Evolutionary conservation across 2,888 invertebrate species (phyloP), one percentile per base, ranked within the genome.

Genomic region (Lepidonotus clava): DNA sequence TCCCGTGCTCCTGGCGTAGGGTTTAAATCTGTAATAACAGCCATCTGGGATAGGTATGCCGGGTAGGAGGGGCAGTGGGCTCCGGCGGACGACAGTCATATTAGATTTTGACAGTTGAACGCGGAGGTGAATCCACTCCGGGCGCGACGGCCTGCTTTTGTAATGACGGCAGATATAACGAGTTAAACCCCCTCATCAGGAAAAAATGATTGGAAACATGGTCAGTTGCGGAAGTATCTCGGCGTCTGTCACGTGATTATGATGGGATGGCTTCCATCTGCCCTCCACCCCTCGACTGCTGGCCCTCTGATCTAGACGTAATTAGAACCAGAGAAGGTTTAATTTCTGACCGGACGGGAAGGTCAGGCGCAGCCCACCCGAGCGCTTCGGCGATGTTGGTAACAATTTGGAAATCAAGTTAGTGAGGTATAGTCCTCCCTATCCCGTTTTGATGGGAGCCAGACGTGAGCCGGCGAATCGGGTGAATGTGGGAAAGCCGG

Each of bases 151-250:
- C 24, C 51, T 32, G 46, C 41, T 8, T 41, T 46, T 80, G 46
- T 80, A 80, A 51, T 80, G 80, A 80, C 28, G 32, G 32, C 21
- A 46, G 80, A 80, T 80, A 80, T 80, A 80, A 80, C 41, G 11
- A 46, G 80, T 41, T 80, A 41, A 41, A 41, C 46, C 51, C 24
- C 28, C 46, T 28, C 80, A 80, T 80, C 80, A 80, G 36, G 40
- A 38, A 77, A 76, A 41, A 41, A n/a, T 18, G 46, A 46, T 46
- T 46, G 80, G 46, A 80, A 80, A 80, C 80, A 38, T 71, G 80
- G 46, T 46, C 80, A 80, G 80, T 80, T 51, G 4, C 1, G 24
- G 46, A 11, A 28, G 18, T 0, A 41, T 28, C 80, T 51, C 28
- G 6, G 14, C 80, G 41, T 51, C 41, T 46, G 80, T 80, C 80